Evolutionary conservation across 2,113 vertebrate genomes (phyloP), one percentile per base, ranked within the genome.

Genomic region (Pedionomus torquatus): DNA sequence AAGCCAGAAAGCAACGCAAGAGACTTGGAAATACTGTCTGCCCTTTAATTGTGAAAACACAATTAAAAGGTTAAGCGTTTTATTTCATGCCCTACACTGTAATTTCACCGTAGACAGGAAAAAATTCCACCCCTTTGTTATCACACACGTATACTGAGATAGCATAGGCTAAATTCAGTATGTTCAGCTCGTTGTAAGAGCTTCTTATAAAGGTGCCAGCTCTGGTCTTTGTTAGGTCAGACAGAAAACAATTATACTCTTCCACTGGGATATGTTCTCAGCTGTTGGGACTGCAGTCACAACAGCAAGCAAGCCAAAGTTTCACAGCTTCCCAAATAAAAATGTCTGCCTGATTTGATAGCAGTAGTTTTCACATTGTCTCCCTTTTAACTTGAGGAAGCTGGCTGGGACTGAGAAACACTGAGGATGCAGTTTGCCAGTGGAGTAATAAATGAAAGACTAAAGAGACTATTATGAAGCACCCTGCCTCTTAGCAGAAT

Each of bases 161-260:
- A 55, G 16, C 5, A 37, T 2, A 78, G 31, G 65, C 39, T 90
- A 87, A 82, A 79, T 82, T 89, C 41, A 84, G 81, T n/a, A 18
- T 55, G 61, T 91, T 87, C 84, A 68, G 61, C 65, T 90, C 48
- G 76, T 72, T 79, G 14, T 39, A 74, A 43, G 39, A 83, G 24
- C n/a, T 88, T 57, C 52, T 83, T 58, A 43, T 2, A 39, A 55
- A 93, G 52, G 10, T 52, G 68, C 74, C 87, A 95, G 31, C 49
- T 94, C 77, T 82, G 69, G 51, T 46, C 72, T 81, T 17, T 78
- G 60, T 91, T 65, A 79, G 93, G 76, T 92, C 94, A 94, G 83
- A 76, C 11, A 87, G 80, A 87, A 93, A 89, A 87, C 76, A 87
- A 65, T 84, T 94, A 57, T 20, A 43, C 8, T 79, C 14, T 48